Evolutionary conservation across 30 jellyfish, hydroid and myxozoan genomes (phyloP), one percentile per base, ranked within the genome.

Genomic region (Aurelia sp.): DNA sequence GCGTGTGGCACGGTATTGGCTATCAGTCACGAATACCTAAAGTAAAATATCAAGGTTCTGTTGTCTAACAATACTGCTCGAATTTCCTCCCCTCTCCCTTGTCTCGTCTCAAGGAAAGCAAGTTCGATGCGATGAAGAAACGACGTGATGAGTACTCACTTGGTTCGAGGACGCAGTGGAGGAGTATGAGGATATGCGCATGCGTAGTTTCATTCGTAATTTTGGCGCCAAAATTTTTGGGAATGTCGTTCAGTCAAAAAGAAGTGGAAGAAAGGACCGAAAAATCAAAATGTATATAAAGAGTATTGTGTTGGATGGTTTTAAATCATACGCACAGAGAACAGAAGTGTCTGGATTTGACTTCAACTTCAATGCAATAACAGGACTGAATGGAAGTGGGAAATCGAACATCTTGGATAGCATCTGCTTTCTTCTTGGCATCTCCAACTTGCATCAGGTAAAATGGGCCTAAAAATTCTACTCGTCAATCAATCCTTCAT

Each of bases 361-460:
- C 76, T 96, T 89, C 41, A 74, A 75, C 23, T 94, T 94, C 37
- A 94, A 94, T 73, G 99, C 99, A 15, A 94, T 94, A 27, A 94
- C 99, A 68, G 99, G 99, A 20, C 88, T 94, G 57, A 94, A 94
- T 85, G 99, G 99, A 22, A 88, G 97, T 82, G 99, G 99, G 66
- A 94, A 94, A 83, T 94, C 99, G 69, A 94, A 94, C 58, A 94
- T 94, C 22, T 84, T 94, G 59, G 99, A 94, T 77, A 89, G 97
- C 51, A 94, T 94, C 27, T 94, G 99, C 88, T 94, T 94, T 73
- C 86, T 94, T 37, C 91, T 94, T 17, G 99, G 99, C 18, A 94
- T 94, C 51, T 79, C 99, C 0, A 94, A 94, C 62, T 71, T 94
- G 17, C 23, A 91, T 11, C 97, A 94, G 90, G 99, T 92, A 83